Conservation (phyloP, 1,140 invertebrate genomes). For the Lepidostoma basale region DNA sequence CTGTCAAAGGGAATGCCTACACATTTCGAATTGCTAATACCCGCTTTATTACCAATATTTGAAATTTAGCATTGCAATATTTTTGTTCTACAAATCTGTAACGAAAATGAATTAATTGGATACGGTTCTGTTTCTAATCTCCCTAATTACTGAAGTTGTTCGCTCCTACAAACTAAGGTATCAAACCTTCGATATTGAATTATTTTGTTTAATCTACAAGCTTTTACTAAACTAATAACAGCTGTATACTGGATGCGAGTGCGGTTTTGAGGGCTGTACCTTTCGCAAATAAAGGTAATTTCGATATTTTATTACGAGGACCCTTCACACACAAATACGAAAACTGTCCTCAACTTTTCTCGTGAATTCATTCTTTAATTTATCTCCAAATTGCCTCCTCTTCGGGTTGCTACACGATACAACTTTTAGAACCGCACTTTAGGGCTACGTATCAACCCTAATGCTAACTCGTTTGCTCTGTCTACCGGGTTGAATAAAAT, state of each 20-base stretch:
- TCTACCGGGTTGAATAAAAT: no score
- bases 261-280: neutral
- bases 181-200: constrained; percentile 14
- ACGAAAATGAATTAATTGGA: constrained; percentile 13
- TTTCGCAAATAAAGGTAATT: constrained; percentile 21
- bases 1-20: no score
- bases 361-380: constrained; percentile 4
- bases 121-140: neutral
- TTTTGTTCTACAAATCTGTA: no score
- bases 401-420: neutral
- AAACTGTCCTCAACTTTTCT: neutral
- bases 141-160: constrained; percentile 13
- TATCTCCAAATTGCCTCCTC: neutral
- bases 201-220: constrained; percentile 15
- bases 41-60: no score
- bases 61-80: no score
- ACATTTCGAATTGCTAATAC: no score
- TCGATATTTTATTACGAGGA: constrained; percentile 13
- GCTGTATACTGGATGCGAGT: neutral
- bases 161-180: neutral
- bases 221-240: constrained; percentile 14
- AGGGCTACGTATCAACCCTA: constrained; percentile 13
- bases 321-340: constrained; percentile 24
- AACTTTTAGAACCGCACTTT: constrained; percentile 22
- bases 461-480: no score